Base-by-base conservation (phyloP, 2,113 vertebrate species). In the Dipodomys ordii region DNA sequence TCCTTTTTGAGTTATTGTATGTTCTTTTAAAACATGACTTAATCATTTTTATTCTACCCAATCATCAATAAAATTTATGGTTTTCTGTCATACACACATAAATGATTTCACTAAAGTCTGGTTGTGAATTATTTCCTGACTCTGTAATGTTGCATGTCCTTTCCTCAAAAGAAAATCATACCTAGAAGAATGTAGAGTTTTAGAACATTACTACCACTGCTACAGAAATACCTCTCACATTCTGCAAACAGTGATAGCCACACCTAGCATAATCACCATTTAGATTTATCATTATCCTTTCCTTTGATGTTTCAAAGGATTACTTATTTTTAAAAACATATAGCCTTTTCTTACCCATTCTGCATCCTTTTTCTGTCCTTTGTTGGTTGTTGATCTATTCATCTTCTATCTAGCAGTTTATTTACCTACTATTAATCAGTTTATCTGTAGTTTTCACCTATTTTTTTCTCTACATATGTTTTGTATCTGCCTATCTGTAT, bases 1-100 rank as follows among this genome's bases (percentile, higher is more conserved):
- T 57, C 35, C 20, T 72, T 77, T 87, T 30, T 20, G 12, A 87
- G 13, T 44, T 76, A 44, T 30, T 73, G 0, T 44, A 25, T 69
- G 28, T 82, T 81, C 49, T 92, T 81, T 22, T 76, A 68, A 90
- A 46, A 46, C 9, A 23, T 88, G 85, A 80, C 53, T 87, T 92
- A 39, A 78, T 94, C 35, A 57, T 10, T 88, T 57, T 67, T 65
- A 11, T 39, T 90, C 5, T 85, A 44, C 62, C 87, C 16, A 30
- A 4, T 80, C 46, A 35, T 46, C 25, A 30, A n/a, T 92, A 80
- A 16, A 74, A 20, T 85, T 81, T 74, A 78, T 78, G 78, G 4
- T 71, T 65, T 64, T 44, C 39, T 49, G 3, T 67, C 25, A 35
- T 85, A 65, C 8, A 18, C 7, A 78, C 62, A 67, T 53, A 64